These are phyloP conservation scores for Calcarius lapponicus DNA, from an alignment of 2,797 vertebrate species.

Conservation along the genomic window DNA sequence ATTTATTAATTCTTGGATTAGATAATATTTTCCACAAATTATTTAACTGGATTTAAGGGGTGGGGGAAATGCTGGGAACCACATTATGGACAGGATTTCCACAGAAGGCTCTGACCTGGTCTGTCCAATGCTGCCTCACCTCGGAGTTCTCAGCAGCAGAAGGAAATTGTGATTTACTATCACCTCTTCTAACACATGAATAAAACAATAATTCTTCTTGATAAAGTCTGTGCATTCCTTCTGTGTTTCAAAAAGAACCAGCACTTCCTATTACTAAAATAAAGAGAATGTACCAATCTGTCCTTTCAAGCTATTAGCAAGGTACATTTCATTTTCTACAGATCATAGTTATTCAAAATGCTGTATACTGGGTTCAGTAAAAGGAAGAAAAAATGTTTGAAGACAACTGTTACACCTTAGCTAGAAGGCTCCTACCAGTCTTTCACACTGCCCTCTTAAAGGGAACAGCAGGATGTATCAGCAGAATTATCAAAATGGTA, in stretches of 20 bases:
- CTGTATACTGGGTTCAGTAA: not conserved
- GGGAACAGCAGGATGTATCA: not conserved
- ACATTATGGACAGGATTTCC: not conserved
- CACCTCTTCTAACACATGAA: not conserved
- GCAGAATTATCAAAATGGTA: not conserved
- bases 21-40: not conserved
- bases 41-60: not conserved
- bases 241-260: not conserved
- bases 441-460: not conserved
- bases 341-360: not conserved
- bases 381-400: not conserved
- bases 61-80: not conserved
- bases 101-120: not conserved
- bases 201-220: not conserved
- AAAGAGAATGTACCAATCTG: not conserved
- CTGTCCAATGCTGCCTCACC: fast-evolving
- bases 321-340: not conserved
- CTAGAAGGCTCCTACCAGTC: not conserved
- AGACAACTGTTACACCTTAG: not conserved
- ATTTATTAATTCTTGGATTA: not conserved
- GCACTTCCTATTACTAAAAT: not conserved
- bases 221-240: not conserved
- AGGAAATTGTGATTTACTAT: not conserved
- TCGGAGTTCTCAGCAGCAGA: not conserved
- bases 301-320: not conserved